A percentile compares a stretch with the other conserved stretches of the same genome.
Evolutionary conservation across 2,888 invertebrate genomes (phyloP).

Genomic region (Lepidochrysops patricia): DNA sequence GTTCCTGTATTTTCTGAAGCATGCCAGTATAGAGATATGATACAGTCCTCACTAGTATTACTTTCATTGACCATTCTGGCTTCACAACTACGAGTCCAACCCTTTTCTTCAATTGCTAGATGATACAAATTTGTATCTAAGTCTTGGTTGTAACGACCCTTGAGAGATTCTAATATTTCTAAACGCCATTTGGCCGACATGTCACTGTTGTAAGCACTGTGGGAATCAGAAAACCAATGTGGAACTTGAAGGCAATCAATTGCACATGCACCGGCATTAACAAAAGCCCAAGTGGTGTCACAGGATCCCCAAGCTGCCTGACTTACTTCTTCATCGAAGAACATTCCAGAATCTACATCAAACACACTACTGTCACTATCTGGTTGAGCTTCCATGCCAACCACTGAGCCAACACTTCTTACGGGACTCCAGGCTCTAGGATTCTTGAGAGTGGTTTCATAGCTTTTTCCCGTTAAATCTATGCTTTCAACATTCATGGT

Average conservation of each 20-base stretch:
- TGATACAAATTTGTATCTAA: slow-evolving; percentile 78
- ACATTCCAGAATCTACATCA: slow-evolving; percentile 86
- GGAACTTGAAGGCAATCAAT: slow-evolving; percentile 83
- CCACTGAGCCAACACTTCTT: slow-evolving; percentile 88
- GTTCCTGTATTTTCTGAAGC: slow-evolving; percentile 82
- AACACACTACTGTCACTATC: slow-evolving; percentile 88
- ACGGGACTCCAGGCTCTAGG: slow-evolving; percentile 91
- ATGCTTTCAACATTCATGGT: slow-evolving; percentile 54
- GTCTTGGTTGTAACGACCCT: slow-evolving; percentile 68
- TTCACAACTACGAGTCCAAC: slow-evolving; percentile 90
- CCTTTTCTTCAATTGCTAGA: slow-evolving; percentile 86
- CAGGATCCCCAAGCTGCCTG: slow-evolving; percentile 86
- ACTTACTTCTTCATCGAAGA: slow-evolving; percentile 84
- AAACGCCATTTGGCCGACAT: slow-evolving; percentile 83
- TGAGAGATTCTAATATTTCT: slow-evolving; percentile 80
- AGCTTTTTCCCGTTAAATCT: slow-evolving; percentile 78
- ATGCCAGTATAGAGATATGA: slow-evolving; percentile 89
- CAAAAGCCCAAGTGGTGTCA: slow-evolving; percentile 87
- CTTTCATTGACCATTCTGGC: slow-evolving; percentile 78
- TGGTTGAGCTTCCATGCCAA: slow-evolving; percentile 89
- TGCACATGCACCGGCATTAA: slow-evolving; percentile 85
- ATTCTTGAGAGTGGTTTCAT: slow-evolving; percentile 83
- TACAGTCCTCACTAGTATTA: slow-evolving; percentile 80
- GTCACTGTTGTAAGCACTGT: slow-evolving; percentile 76
- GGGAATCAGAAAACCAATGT: slow-evolving; percentile 83